Percentiles rank a stretch among this genome's conserved stretches.
Conservation (phyloP, 2,888 invertebrate species). For the Cistogaster globosa region DNA sequence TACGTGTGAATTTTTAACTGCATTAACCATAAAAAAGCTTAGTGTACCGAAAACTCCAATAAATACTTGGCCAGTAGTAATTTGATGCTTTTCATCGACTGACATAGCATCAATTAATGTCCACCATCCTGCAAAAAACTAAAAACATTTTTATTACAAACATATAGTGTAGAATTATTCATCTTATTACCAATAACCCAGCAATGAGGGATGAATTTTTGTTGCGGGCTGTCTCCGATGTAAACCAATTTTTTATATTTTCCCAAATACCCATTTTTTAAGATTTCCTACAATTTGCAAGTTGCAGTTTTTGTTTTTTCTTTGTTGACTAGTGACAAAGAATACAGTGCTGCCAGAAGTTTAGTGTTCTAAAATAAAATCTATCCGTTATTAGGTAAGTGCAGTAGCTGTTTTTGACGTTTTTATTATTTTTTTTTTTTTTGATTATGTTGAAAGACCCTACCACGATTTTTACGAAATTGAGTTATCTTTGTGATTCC, state of each 20-base stretch:
- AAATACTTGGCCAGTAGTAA: constrained; percentile 91
- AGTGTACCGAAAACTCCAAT: constrained; percentile 97
- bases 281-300: not conserved
- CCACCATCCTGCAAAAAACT: constrained; percentile 99
- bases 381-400: too few species aligned
- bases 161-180: not conserved
- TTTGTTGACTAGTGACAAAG: constrained; percentile 38
- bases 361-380: too few species aligned
- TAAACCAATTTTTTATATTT: constrained; percentile 90
- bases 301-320: not conserved
- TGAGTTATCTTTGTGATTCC: too few species aligned
- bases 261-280: constrained; percentile 87
- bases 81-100: constrained; percentile 86
- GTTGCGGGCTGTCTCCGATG: constrained; percentile 94
- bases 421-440: too few species aligned
- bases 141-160: constrained; percentile 73
- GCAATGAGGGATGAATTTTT: constrained; percentile 92
- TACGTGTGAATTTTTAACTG: constrained; percentile 96
- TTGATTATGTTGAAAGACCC: too few species aligned
- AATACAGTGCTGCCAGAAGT: not conserved
- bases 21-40: constrained; percentile 98
- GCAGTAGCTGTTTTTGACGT: too few species aligned
- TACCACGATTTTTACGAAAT: too few species aligned
- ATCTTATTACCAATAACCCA: constrained; percentile 87
- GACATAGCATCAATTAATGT: constrained; percentile 97